Percentiles rank a stretch among this genome's conserved stretches.
These are phyloP conservation scores for Timema cristinae DNA, from an alignment of 2,888 invertebrate genomes.

Conservation along the genomic window DNA sequence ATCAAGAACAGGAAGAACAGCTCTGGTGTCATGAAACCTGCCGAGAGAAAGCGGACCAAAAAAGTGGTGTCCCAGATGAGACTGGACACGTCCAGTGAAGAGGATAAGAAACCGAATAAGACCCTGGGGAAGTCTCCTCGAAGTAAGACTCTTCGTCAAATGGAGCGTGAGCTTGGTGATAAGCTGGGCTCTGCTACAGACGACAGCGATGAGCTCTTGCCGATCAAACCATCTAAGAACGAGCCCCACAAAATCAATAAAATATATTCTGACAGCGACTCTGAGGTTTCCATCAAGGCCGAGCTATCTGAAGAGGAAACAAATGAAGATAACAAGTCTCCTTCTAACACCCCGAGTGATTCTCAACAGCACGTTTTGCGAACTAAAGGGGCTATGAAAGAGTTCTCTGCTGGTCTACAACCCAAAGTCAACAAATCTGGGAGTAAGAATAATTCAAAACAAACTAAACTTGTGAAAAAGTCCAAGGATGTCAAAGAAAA, in stretches of 20 bases:
- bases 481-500: slow-evolving; percentile 46
- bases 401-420: slow-evolving; percentile 58
- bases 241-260: slow-evolving; percentile 59
- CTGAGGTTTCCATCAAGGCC: slow-evolving; percentile 53
- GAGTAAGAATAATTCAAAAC: slow-evolving; percentile 38
- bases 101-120: slow-evolving; percentile 39
- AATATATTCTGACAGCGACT: slow-evolving; percentile 81
- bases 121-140: slow-evolving; percentile 29
- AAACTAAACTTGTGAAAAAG: slow-evolving; percentile 40
- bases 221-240: slow-evolving; percentile 53
- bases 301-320: slow-evolving; percentile 47
- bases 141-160: slow-evolving; percentile 62
- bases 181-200: slow-evolving; percentile 63
- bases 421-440: slow-evolving; percentile 34
- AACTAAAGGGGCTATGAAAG: slow-evolving; percentile 82
- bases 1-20: slow-evolving; percentile 39
- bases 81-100: slow-evolving; percentile 57
- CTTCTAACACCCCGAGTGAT: slow-evolving; percentile 62
- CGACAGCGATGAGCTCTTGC: slow-evolving; percentile 69
- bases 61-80: slow-evolving; percentile 41
- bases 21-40: slow-evolving; percentile 28
- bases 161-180: slow-evolving; percentile 69
- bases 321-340: slow-evolving; percentile 36
- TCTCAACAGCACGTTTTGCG: slow-evolving; percentile 64
- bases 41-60: slow-evolving; percentile 33